phyloP scores from a whole-genome alignment of 1,140 invertebrate genomes.

The Eubasilissa regina region DNA sequence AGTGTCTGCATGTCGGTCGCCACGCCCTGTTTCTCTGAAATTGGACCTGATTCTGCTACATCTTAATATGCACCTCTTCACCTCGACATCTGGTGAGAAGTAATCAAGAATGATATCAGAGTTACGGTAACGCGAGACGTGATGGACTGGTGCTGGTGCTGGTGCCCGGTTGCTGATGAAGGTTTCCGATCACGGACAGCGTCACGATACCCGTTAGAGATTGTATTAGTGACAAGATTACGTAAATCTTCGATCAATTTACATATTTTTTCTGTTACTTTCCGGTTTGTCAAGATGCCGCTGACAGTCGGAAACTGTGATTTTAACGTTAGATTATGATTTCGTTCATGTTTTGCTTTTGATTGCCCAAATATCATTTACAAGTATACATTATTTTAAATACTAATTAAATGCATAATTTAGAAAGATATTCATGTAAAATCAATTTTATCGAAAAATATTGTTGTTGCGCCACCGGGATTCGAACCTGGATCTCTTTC shows the following conservation, averaged over 20 bases:
- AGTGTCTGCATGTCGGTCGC: too few relatives aligned
- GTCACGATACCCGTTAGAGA: conserved; percentile 7
- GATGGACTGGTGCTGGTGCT: not conserved
- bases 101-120: conserved; percentile 19
- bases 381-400: too few relatives aligned
- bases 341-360: too few relatives aligned
- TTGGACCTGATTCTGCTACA: too few relatives aligned
- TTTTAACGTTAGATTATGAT: too few relatives aligned
- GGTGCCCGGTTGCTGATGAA: conserved; percentile 1
- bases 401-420: too few relatives aligned
- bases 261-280: not conserved
- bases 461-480: too few relatives aligned
- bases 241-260: not conserved
- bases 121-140: conserved; percentile 4
- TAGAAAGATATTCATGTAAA: too few relatives aligned
- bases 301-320: not conserved
- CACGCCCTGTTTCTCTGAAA: too few relatives aligned
- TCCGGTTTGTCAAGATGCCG: not conserved
- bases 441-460: too few relatives aligned
- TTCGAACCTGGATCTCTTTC: too few relatives aligned
- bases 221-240: not conserved
- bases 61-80: not conserved
- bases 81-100: not conserved
- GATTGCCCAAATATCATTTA: too few relatives aligned
- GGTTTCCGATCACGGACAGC: conserved; percentile 12